These are phyloP conservation scores for Urosaurus nigricauda DNA, from an alignment of 2,797 vertebrate genomes.

Conservation along the genomic window DNA sequence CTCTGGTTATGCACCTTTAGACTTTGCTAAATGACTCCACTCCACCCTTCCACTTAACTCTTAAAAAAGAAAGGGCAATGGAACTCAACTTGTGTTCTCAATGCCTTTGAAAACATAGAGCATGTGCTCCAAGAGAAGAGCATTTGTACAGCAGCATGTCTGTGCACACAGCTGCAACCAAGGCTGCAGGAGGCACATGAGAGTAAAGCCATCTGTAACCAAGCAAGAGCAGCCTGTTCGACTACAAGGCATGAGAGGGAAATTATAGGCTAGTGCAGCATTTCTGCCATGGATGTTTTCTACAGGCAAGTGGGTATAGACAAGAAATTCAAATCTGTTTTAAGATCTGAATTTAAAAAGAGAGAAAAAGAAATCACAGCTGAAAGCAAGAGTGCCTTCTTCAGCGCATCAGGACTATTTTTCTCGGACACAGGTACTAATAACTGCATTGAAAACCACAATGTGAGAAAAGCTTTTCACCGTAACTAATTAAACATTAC, in stretches of 20 bases:
- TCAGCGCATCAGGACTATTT: neutral
- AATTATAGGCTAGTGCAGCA: constrained; percentile 38
- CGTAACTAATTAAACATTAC: neutral
- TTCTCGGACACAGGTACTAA: neutral
- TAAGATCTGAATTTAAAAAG: neutral
- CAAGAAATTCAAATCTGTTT: constrained; percentile 27
- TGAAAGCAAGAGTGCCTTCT: neutral
- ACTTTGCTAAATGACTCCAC: constrained; percentile 8
- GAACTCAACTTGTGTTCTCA: neutral
- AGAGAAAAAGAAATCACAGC: neutral
- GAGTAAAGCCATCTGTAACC: constrained; percentile 25
- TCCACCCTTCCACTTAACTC: constrained; percentile 6
- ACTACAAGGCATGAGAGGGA: constrained; percentile 27
- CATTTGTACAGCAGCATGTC: constrained; percentile 10
- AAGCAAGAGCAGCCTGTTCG: constrained; percentile 33
- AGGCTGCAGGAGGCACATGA: neutral
- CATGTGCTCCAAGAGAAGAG: neutral
- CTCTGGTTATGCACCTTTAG: constrained; percentile 24
- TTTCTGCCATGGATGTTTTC: constrained; percentile 24
- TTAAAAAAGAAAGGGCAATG: neutral
- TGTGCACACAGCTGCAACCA: neutral
- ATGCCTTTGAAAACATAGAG: constrained; percentile 20
- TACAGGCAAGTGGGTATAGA: constrained; percentile 17
- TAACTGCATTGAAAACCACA: neutral
- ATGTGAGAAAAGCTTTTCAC: neutral